Evolutionary conservation across 2,888 invertebrate genomes (phyloP).

Genomic region (Epistrophella euchroma): DNA sequence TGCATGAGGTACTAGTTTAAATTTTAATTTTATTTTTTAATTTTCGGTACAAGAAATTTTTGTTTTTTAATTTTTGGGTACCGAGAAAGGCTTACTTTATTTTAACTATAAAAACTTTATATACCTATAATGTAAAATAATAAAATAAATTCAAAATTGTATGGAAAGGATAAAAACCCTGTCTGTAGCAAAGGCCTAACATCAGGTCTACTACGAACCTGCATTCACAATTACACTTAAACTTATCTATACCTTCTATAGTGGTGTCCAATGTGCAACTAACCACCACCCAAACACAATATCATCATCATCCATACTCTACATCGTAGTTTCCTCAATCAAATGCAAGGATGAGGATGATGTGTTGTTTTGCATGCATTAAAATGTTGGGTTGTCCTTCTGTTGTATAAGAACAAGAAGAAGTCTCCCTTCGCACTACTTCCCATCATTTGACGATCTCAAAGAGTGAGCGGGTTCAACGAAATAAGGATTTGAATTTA

Average conservation of each 20-base stretch:
- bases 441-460: slow-evolving; percentile 22
- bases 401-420: slow-evolving; percentile 72
- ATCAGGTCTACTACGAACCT: neutral
- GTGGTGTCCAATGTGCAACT: slow-evolving; percentile 75
- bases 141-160: too few relatives aligned
- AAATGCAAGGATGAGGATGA: slow-evolving; percentile 66
- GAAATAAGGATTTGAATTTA: slow-evolving; percentile 76
- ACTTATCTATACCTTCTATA: slow-evolving; percentile 40
- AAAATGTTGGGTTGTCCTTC: slow-evolving; percentile 72
- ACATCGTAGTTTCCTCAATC: slow-evolving; percentile 74
- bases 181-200: neutral
- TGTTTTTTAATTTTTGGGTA: too few relatives aligned
- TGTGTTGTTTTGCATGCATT: slow-evolving; percentile 76
- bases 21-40: too few relatives aligned
- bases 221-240: slow-evolving; percentile 23
- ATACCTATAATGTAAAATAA: too few relatives aligned
- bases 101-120: too few relatives aligned
- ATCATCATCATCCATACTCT: slow-evolving; percentile 73
- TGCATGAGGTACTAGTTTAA: too few relatives aligned
- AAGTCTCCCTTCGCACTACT: slow-evolving; percentile 1
- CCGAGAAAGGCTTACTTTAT: too few relatives aligned
- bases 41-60: too few relatives aligned
- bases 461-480: slow-evolving; percentile 64
- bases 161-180: neutral
- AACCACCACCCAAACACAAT: slow-evolving; percentile 73